These are phyloP conservation scores for Euthynnus affinis DNA, from an alignment of 2,797 vertebrate species.

Conservation along the genomic window DNA sequence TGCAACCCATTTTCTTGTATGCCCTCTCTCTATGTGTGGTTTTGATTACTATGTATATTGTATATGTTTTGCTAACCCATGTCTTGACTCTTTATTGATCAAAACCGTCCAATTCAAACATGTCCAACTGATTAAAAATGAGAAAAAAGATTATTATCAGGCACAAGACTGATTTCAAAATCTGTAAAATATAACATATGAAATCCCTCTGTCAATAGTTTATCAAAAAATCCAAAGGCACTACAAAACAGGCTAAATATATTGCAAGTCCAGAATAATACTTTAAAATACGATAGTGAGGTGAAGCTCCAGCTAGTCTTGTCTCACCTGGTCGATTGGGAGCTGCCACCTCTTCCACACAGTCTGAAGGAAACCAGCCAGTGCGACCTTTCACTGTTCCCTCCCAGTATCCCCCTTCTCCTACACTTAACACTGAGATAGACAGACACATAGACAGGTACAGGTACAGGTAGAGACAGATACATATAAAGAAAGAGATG, in stretches of 20 bases:
- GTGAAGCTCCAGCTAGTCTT: not conserved
- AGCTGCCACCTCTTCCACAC: slow-evolving; percentile 91
- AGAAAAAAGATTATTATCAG: not conserved
- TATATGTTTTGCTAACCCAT: not conserved
- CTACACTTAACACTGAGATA: slow-evolving; percentile 91
- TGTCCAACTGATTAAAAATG: not conserved
- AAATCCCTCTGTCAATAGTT: not conserved
- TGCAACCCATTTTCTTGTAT: slow-evolving; percentile 46
- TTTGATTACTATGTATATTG: not conserved
- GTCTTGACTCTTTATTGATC: not conserved
- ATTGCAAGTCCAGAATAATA: not conserved
- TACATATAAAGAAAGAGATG: not conserved
- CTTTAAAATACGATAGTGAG: not conserved
- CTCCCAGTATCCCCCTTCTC: slow-evolving; percentile 97
- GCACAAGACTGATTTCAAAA: too few species aligned
- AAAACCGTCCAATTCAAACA: not conserved
- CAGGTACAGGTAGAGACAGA: not conserved
- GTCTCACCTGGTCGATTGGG: slow-evolving; percentile 80
- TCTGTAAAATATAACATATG: not conserved
- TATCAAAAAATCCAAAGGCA: not conserved
- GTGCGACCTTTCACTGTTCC: slow-evolving; percentile 92
- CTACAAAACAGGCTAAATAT: not conserved
- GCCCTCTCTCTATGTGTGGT: slow-evolving; percentile 11
- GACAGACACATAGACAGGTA: slow-evolving; percentile 9
- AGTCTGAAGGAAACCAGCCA: slow-evolving; percentile 95